Conservation (phyloP, 2,113 vertebrate genomes). For the Stomatorhinus ivindoensis region DNA sequence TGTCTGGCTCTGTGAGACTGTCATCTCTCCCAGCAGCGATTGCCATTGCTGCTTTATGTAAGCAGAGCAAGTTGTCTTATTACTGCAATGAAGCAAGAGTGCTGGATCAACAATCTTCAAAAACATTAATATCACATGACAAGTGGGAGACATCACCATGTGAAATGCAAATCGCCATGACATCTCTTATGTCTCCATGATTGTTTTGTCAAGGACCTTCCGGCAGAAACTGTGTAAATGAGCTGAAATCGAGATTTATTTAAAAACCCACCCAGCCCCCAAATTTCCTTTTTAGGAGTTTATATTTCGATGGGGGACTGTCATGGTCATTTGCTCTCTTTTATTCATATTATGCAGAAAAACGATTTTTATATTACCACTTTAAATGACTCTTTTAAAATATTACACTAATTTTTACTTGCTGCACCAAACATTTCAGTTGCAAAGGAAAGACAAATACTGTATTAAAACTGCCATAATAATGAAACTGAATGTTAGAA, state of each 20-base stretch:
- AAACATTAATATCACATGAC: constrained; percentile 60
- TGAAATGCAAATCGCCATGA: constrained; percentile 59
- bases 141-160: constrained; percentile 57
- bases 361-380: not conserved
- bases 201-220: constrained; percentile 60
- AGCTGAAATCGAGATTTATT: constrained; percentile 48
- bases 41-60: constrained; percentile 26
- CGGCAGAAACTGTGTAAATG: constrained; percentile 53
- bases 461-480: not conserved
- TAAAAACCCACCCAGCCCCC: constrained; percentile 25
- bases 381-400: not conserved
- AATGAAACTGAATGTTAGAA: not conserved
- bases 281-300: constrained; percentile 39
- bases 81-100: constrained; percentile 43
- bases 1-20: constrained; percentile 30
- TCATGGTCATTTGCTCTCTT: not conserved
- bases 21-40: constrained; percentile 32
- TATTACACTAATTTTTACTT: not conserved
- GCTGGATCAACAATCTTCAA: constrained; percentile 43
- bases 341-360: not conserved
- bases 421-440: not conserved
- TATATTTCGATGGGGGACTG: not conserved
- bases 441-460: not conserved
- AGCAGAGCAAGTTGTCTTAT: constrained; percentile 44
- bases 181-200: constrained; percentile 57